These are phyloP conservation scores for Typhlomys cinereus DNA, from an alignment of 2,113 vertebrate species.

Conservation along the genomic window DNA sequence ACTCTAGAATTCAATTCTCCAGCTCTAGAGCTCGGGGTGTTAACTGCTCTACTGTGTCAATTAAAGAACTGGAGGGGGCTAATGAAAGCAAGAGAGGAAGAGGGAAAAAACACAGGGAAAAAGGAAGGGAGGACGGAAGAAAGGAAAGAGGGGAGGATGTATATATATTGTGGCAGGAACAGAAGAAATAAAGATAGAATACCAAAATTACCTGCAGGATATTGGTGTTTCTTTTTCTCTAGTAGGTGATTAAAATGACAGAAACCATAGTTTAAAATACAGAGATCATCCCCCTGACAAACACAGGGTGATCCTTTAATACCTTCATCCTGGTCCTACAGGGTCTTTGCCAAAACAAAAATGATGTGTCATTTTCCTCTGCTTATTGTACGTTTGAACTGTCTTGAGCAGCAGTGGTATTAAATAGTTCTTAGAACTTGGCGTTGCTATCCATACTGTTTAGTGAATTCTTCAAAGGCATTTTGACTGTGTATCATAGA, in stretches of 20 bases:
- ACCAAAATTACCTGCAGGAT: constrained; percentile 22
- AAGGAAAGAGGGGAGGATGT: background rate
- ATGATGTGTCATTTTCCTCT: constrained; percentile 5
- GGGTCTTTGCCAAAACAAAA: constrained; percentile 11
- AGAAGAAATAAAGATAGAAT: background rate
- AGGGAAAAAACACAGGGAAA: too few species aligned
- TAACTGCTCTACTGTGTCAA: background rate
- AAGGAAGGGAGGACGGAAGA: background rate
- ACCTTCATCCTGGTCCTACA: background rate
- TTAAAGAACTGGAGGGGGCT: background rate
- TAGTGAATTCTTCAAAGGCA: background rate
- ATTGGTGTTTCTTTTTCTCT: constrained; percentile 53
- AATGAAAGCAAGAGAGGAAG: background rate
- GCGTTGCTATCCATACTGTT: background rate
- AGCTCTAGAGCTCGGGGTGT: background rate
- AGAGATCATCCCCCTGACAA: constrained; percentile 12
- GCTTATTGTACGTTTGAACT: background rate
- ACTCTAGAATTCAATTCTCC: background rate
- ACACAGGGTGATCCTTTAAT: constrained; percentile 17
- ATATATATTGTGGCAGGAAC: background rate
- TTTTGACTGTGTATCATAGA: background rate
- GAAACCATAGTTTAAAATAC: constrained; percentile 44
- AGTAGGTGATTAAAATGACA: constrained; percentile 2
- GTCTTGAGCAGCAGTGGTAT: background rate
- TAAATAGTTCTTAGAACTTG: background rate